Conservation (phyloP, 2,113 vertebrate genomes). For the Heterochromis multidens region DNA sequence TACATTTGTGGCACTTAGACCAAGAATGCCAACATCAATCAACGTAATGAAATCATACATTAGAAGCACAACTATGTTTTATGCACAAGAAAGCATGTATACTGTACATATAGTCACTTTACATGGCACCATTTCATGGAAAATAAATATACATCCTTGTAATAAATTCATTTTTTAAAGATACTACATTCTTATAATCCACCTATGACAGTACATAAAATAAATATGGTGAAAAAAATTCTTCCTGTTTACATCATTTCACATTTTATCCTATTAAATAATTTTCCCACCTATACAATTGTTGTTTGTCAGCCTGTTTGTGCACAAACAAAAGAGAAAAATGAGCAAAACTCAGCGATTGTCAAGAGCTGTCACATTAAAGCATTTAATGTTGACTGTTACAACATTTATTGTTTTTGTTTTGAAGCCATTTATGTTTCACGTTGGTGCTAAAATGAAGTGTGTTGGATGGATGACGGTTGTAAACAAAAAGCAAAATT, state of each 20-base stretch:
- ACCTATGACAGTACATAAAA: constrained; percentile 25
- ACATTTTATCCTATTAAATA: background rate
- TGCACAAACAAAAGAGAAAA: background rate
- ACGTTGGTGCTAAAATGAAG: background rate
- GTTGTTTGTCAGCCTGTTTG: constrained; percentile 5
- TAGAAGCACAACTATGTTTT: constrained; percentile 9
- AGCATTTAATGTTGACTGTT: constrained; percentile 38
- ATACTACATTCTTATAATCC: constrained; percentile 42
- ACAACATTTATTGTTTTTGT: background rate
- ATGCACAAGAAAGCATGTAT: constrained; percentile 17
- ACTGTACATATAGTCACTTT: constrained; percentile 30
- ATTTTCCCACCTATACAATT: background rate
- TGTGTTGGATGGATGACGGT: background rate
- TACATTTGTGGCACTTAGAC: constrained; percentile 42
- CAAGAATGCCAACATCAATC: background rate
- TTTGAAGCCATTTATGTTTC: background rate
- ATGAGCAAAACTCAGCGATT: constrained; percentile 41
- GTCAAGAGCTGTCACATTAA: constrained; percentile 59
- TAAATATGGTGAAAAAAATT: constrained; percentile 16
- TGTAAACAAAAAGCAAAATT: background rate
- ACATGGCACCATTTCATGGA: constrained; percentile 29
- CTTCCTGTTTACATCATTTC: constrained; percentile 2
- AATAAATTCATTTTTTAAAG: background rate
- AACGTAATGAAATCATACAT: background rate
- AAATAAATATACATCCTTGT: constrained; percentile 55